Percentiles rank a stretch among this genome's conserved stretches.
phyloP scores from a whole-genome alignment of 2,797 vertebrate genomes.

The Odontamblyopus lacepedii region DNA sequence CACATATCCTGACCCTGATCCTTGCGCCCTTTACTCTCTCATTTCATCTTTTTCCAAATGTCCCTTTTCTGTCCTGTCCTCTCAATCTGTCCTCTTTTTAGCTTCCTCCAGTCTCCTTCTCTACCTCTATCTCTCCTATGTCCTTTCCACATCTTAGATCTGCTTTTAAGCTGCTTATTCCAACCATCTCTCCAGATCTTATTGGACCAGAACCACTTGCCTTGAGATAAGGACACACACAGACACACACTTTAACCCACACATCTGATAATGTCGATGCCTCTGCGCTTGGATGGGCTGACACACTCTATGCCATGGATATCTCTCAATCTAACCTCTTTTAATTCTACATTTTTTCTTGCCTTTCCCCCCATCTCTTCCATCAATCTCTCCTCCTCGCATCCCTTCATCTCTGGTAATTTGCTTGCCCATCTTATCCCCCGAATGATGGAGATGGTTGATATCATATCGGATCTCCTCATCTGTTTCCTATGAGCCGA shows the following conservation, averaged over 20 bases:
- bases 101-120: conserved; percentile 55
- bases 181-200: conserved; percentile 72
- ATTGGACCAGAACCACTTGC: conserved; percentile 82
- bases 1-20: conserved; percentile 52
- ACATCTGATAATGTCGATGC: conserved; percentile 57
- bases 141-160: conserved; percentile 73
- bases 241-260: conserved; percentile 28
- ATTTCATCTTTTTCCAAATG: conserved; percentile 60
- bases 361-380: conserved; percentile 50
- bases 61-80: conserved; percentile 55
- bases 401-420: conserved; percentile 22
- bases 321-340: conserved; percentile 66
- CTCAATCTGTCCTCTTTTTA: conserved; percentile 55
- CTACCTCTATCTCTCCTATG: conserved; percentile 54
- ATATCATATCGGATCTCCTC: conserved; percentile 80
- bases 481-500: conserved; percentile 77
- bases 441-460: conserved; percentile 71
- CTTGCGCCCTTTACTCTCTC: conserved; percentile 33
- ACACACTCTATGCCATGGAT: conserved; percentile 43
- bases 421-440: conserved; percentile 45
- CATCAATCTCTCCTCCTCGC: conserved; percentile 22
- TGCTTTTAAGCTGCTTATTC: conserved; percentile 74
- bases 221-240: conserved; percentile 77
- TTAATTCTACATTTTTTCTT: conserved; percentile 64
- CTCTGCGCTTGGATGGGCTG: conserved; percentile 50